Evolutionary conservation across 2,113 vertebrate genomes (phyloP).

Genomic region (Oncorhynchus gorbuscha): DNA sequence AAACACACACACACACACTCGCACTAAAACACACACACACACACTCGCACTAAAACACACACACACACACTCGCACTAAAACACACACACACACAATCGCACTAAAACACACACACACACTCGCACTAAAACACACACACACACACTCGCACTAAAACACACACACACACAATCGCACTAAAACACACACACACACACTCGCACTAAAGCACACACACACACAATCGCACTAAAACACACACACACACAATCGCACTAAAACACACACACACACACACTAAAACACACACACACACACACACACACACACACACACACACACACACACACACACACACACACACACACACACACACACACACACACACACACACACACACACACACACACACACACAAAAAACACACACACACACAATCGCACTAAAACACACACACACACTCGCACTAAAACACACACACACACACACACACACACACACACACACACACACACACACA

Average conservation of each 20-base stretch:
- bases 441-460: too few species aligned
- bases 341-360: too few species aligned
- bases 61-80: background rate
- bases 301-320: too few species aligned
- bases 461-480: too few species aligned
- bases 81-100: slow-evolving; percentile 1
- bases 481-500: too few species aligned
- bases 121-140: too few species aligned
- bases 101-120: too few species aligned
- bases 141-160: too few species aligned
- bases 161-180: too few species aligned
- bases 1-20: background rate
- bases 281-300: too few species aligned
- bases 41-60: slow-evolving; percentile 24
- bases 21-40: background rate
- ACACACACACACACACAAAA: background rate
- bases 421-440: too few species aligned
- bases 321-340: background rate
- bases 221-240: background rate
- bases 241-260: background rate
- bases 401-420: slow-evolving; percentile 2
- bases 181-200: slow-evolving; percentile 6
- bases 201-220: background rate
- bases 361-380: background rate
- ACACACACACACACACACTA: too few species aligned